Evolutionary conservation across 2,113 vertebrate species (phyloP).

Genomic region (Halcyon senegalensis): DNA sequence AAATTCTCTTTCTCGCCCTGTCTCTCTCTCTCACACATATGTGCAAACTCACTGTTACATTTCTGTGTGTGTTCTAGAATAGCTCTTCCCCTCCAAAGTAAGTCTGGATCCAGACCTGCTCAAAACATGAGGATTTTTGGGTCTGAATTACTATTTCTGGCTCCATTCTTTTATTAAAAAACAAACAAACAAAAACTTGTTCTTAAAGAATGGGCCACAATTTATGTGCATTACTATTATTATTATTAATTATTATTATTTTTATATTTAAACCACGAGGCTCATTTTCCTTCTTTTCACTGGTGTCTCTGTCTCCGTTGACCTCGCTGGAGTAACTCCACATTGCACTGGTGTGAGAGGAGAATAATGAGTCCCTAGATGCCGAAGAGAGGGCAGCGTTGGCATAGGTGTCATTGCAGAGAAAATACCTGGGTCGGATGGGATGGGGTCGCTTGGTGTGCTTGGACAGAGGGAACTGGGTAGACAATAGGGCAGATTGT

Average conservation of each 20-base stretch:
- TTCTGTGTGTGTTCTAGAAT: slow-evolving; percentile 27
- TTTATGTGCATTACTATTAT: slow-evolving; percentile 52
- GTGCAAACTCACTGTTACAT: slow-evolving; percentile 53
- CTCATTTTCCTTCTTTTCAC: slow-evolving; percentile 45
- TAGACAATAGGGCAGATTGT: not conserved
- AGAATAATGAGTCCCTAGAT: slow-evolving; percentile 55
- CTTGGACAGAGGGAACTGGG: not conserved
- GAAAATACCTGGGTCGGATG: not conserved
- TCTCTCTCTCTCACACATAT: not conserved
- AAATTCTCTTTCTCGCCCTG: slow-evolving; percentile 3
- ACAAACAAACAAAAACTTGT: not conserved
- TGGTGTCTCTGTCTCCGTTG: slow-evolving; percentile 58
- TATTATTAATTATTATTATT: slow-evolving; percentile 18
- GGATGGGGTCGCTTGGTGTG: not conserved
- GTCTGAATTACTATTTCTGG: slow-evolving; percentile 16
- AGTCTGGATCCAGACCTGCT: not conserved
- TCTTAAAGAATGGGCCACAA: not conserved
- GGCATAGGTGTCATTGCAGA: not conserved
- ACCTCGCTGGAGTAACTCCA: slow-evolving; percentile 50
- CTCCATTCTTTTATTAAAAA: not conserved
- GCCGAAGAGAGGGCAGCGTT: slow-evolving; percentile 31
- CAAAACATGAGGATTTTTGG: not conserved
- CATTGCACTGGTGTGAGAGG: slow-evolving; percentile 65
- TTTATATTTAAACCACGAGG: slow-evolving; percentile 58
- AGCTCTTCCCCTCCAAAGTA: slow-evolving; percentile 14